phyloP scores from a whole-genome alignment of 2,797 vertebrate species.

The Trematomus bernacchii region DNA sequence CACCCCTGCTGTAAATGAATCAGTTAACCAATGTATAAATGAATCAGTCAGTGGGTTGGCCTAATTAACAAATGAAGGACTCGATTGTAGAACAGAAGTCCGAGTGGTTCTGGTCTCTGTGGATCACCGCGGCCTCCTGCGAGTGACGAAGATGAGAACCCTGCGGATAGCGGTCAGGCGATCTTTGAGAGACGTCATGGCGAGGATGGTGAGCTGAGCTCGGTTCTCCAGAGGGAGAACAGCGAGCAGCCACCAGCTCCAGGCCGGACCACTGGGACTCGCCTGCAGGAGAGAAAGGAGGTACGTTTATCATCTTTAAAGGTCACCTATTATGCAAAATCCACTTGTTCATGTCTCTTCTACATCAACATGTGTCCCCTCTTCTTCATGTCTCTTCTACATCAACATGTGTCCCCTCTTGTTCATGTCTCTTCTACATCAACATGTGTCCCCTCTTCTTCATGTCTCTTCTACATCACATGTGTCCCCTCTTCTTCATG shows the following conservation, averaged over 20 bases:
- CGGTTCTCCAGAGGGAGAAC: constrained; percentile 92
- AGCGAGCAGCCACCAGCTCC: constrained; percentile 95
- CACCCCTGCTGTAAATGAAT: background rate
- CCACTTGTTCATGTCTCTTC: no score
- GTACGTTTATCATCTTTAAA: no score
- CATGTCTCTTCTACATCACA: no score
- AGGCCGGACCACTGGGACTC: constrained; percentile 90
- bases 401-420: no score
- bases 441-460: no score
- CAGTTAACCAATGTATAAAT: background rate
- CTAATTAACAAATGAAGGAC: background rate
- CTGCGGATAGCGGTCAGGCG: constrained; percentile 91
- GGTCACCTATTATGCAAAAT: no score
- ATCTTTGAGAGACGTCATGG: constrained; percentile 93
- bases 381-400: no score
- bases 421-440: no score
- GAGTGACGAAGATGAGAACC: constrained; percentile 92
- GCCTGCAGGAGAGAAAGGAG: constrained; percentile 77
- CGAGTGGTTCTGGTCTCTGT: background rate
- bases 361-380: no score
- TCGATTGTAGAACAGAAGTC: constrained; percentile 54
- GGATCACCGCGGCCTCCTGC: constrained; percentile 89
- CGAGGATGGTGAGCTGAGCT: constrained; percentile 93
- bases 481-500: no score
- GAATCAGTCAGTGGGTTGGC: background rate